Evolutionary conservation across 2,888 invertebrate species (phyloP).

Genomic region (Tridacna crocea): DNA sequence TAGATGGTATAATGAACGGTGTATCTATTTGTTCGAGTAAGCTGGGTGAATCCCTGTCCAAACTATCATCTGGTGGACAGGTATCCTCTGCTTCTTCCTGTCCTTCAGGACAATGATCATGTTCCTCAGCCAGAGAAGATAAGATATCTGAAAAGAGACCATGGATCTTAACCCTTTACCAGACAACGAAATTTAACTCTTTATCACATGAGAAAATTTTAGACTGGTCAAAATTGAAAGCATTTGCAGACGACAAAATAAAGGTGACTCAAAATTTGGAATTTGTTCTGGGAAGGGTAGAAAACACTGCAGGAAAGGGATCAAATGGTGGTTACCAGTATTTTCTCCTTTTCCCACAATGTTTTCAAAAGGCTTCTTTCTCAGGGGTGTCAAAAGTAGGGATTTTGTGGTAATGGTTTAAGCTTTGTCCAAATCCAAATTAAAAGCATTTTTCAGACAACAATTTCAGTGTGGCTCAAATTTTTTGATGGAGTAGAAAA

Average conservation of each 20-base stretch:
- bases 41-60: constrained; percentile 3
- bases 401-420: too few species aligned
- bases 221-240: too few species aligned
- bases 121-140: constrained; percentile 44
- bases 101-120: constrained; percentile 3
- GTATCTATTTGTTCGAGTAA: neutral
- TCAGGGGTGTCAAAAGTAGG: too few species aligned
- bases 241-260: neutral
- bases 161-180: too few species aligned
- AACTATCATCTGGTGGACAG: constrained; percentile 6
- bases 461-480: too few species aligned
- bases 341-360: neutral
- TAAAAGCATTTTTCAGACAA: too few species aligned
- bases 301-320: too few species aligned
- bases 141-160: constrained; percentile 32
- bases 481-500: too few species aligned
- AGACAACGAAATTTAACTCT: too few species aligned
- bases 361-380: neutral
- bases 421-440: too few species aligned
- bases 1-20: neutral
- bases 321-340: neutral
- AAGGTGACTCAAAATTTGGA: too few species aligned
- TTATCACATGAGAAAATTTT: too few species aligned
- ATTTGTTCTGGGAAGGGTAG: neutral
- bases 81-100: neutral